Percentiles rank a stretch among this genome's conserved stretches.
Evolutionary conservation across 2,888 invertebrate species (phyloP).

Genomic region (Parochlus steinenii): DNA sequence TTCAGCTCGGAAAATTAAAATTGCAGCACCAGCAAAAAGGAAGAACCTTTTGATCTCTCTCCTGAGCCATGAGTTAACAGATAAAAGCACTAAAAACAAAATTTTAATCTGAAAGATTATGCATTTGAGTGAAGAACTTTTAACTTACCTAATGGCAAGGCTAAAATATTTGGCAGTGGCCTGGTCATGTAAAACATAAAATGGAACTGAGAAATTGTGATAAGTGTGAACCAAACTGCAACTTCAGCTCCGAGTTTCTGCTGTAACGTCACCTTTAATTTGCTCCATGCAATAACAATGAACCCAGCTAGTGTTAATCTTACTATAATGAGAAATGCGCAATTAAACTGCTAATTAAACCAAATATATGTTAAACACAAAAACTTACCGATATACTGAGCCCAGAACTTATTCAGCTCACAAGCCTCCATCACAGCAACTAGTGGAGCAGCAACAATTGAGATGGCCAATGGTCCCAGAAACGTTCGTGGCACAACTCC

Average conservation of each 20-base stretch:
- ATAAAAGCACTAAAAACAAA: constrained; percentile 57
- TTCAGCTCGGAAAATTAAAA: constrained; percentile 83
- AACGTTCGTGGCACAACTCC: constrained; percentile 96
- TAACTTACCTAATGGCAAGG: constrained; percentile 67
- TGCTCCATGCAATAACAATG: constrained; percentile 57
- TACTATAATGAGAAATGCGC: constrained; percentile 37
- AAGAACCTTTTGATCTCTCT: constrained; percentile 60
- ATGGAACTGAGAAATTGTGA: constrained; percentile 90
- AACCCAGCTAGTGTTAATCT: constrained; percentile 60
- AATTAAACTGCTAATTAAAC: constrained; percentile 13
- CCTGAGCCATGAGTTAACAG: constrained; percentile 70
- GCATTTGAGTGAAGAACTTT: constrained; percentile 14
- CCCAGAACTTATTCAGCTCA: constrained; percentile 66
- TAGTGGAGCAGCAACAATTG: constrained; percentile 60
- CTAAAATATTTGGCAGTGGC: constrained; percentile 89
- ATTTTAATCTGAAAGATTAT: constrained; percentile 10
- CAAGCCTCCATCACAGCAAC: constrained; percentile 47
- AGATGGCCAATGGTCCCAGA: constrained; percentile 73
- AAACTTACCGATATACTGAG: constrained; percentile 70
- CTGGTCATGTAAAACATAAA: constrained; percentile 94
- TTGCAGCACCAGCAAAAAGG: constrained; percentile 68
- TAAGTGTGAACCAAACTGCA: constrained; percentile 62
- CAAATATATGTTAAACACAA: constrained; percentile 14
- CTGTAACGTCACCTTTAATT: constrained; percentile 55
- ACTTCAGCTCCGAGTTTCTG: constrained; percentile 63